Percentiles rank a stretch among this genome's conserved stretches.
Conservation (phyloP, 2,113 vertebrate genomes). For the Tupaia tana region DNA sequence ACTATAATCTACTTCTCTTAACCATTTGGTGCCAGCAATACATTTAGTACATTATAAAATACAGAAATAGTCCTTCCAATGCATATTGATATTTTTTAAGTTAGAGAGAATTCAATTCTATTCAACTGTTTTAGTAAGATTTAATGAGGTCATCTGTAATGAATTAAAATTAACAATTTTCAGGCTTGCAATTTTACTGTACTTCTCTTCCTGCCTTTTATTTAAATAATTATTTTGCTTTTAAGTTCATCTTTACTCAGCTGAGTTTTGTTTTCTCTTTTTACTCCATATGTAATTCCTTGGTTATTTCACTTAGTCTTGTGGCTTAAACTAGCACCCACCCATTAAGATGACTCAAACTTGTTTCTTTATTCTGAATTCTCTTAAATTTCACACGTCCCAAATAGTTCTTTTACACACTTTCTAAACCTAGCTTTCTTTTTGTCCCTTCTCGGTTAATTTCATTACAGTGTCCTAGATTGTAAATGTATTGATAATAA, state of each 20-base stretch:
- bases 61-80: background rate
- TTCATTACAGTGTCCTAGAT: background rate
- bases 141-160: conserved; percentile 12
- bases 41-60: conserved; percentile 13
- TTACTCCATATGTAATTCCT: background rate
- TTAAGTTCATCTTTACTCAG: conserved; percentile 32
- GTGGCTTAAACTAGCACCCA: conserved; percentile 25
- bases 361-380: conserved; percentile 30
- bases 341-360: conserved; percentile 16
- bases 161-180: conserved; percentile 16
- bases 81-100: background rate
- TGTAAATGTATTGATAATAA: background rate
- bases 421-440: background rate
- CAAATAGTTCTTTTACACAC: background rate
- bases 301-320: conserved; percentile 38
- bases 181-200: background rate
- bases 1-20: background rate
- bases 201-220: background rate
- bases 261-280: background rate
- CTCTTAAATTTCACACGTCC: conserved; percentile 8
- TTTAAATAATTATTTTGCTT: conserved; percentile 51
- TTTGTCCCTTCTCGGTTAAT: background rate
- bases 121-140: background rate
- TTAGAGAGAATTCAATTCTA: conserved; percentile 47
- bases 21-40: background rate